phyloP scores from a whole-genome alignment of 2,797 vertebrate genomes.

The Sebastolobus altivelis region DNA sequence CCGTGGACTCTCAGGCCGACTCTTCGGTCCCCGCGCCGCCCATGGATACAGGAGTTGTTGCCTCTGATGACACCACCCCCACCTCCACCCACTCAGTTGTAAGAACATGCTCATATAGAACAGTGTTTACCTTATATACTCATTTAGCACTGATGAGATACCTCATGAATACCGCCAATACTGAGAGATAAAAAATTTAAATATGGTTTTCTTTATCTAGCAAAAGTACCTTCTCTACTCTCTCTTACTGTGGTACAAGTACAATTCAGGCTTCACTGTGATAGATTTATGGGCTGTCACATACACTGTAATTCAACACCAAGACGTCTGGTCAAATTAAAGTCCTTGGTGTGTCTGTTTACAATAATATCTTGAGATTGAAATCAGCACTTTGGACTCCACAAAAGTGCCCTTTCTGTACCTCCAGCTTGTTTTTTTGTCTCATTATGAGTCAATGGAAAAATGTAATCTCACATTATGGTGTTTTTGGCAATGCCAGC shows the following conservation, averaged over 20 bases:
- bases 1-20: slow-evolving; percentile 87
- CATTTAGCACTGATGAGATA: not conserved
- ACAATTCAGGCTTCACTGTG: not conserved
- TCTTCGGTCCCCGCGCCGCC: slow-evolving; percentile 72
- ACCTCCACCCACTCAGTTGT: slow-evolving; percentile 80
- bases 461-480: slow-evolving; percentile 2
- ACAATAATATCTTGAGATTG: not conserved
- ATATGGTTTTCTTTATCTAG: not conserved
- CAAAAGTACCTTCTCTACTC: not conserved
- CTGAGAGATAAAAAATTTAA: not conserved
- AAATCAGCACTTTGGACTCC: not conserved
- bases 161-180: not conserved
- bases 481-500: not conserved
- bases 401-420: not conserved
- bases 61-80: slow-evolving; percentile 88
- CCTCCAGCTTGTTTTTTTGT: not conserved
- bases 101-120: slow-evolving; percentile 47
- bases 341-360: not conserved
- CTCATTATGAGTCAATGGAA: not conserved
- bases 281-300: not conserved
- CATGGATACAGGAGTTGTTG: slow-evolving; percentile 86
- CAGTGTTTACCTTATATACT: not conserved
- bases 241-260: too few relatives aligned
- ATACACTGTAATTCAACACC: not conserved
- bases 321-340: not conserved